A percentile compares a stretch with the other conserved stretches of the same genome.
Conservation (phyloP, 2,113 vertebrate genomes). For the Corythoichthys haematopterus region DNA sequence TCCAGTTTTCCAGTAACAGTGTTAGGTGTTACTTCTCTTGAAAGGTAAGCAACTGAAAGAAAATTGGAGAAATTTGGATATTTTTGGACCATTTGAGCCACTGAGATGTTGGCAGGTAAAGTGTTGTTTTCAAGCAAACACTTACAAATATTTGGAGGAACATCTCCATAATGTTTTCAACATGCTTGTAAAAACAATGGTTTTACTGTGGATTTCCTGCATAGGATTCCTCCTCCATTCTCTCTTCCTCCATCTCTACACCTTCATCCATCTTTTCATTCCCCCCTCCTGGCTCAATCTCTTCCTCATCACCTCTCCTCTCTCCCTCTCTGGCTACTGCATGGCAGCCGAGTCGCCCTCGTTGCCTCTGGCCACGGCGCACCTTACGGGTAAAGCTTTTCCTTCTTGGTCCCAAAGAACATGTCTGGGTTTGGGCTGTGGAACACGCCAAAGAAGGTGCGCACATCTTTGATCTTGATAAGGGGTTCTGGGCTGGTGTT, state of each 20-base stretch:
- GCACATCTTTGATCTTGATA: slow-evolving; percentile 11
- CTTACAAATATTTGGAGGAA: not conserved
- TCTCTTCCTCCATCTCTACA: slow-evolving; percentile 35
- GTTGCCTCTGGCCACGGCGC: slow-evolving; percentile 46
- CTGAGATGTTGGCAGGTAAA: not conserved
- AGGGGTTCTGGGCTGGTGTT: not conserved
- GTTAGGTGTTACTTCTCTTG: slow-evolving; percentile 6
- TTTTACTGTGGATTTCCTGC: slow-evolving; percentile 28
- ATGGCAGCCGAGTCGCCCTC: slow-evolving; percentile 19
- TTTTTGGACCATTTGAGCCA: not conserved
- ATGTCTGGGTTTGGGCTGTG: slow-evolving; percentile 9
- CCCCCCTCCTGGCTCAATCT: slow-evolving; percentile 8
- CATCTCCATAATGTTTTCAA: not conserved
- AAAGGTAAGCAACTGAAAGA: slow-evolving; percentile 6
- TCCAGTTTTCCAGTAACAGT: slow-evolving; percentile 10
- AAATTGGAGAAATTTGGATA: not conserved
- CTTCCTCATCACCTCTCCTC: slow-evolving; percentile 20
- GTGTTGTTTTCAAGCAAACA: not conserved
- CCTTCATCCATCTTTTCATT: slow-evolving; percentile 55
- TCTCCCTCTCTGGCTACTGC: slow-evolving; percentile 20
- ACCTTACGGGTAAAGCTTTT: slow-evolving; percentile 44
- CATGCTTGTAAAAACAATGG: not conserved
- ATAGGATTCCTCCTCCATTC: slow-evolving; percentile 43
- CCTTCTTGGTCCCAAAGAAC: slow-evolving; percentile 37
- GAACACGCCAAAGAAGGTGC: slow-evolving; percentile 28